A percentile compares a stretch with the other conserved stretches of the same genome.
These are phyloP conservation scores for Lutraria rhynchaena DNA, from an alignment of 1,140 invertebrate species.

Conservation along the genomic window DNA sequence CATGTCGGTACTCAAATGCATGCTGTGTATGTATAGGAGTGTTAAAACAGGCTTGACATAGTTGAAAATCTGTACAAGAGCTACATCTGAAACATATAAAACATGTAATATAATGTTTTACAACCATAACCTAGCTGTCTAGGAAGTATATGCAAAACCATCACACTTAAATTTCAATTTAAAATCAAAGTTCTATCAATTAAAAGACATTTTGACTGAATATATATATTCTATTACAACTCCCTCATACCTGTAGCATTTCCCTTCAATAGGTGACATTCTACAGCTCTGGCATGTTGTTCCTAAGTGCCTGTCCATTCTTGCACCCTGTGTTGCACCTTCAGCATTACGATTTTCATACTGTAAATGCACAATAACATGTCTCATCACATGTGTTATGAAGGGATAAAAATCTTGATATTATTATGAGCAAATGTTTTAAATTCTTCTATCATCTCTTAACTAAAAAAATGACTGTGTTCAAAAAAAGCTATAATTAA, in stretches of 20 bases:
- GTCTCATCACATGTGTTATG: too few relatives aligned
- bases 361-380: too few relatives aligned
- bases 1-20: constrained; percentile 80
- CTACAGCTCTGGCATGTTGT: constrained; percentile 77
- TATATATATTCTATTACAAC: neutral
- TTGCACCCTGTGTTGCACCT: constrained; percentile 57
- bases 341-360: constrained; percentile 78
- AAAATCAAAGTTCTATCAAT: too few relatives aligned
- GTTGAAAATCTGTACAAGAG: constrained; percentile 73
- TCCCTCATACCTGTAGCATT: constrained; percentile 81
- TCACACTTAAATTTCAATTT: too few relatives aligned
- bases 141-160: neutral
- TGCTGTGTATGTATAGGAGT: constrained; percentile 79
- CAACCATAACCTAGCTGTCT: neutral
- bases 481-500: too few relatives aligned
- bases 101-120: too few relatives aligned
- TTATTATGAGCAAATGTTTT: too few relatives aligned
- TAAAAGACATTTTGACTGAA: too few relatives aligned
- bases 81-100: constrained; percentile 75
- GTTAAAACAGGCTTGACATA: constrained; percentile 82
- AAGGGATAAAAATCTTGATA: too few relatives aligned
- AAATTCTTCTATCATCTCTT: too few relatives aligned
- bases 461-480: too few relatives aligned
- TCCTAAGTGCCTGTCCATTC: constrained; percentile 77
- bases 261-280: constrained; percentile 79